phyloP scores from a whole-genome alignment of 53 echinoderm and acorn worm genomes.

The Zoroaster sp. region DNA sequence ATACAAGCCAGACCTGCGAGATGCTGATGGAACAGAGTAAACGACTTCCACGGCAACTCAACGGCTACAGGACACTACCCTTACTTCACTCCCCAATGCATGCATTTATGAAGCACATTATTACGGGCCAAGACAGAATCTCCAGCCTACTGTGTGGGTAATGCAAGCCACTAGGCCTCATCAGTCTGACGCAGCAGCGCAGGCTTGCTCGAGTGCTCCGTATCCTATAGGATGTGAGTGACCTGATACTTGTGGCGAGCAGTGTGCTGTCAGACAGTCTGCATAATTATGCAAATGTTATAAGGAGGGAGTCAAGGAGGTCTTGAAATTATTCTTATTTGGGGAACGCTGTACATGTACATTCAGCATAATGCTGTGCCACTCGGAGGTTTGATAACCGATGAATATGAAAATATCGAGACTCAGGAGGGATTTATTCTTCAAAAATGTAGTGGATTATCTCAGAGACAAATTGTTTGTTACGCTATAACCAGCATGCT shows the following conservation, averaged over 20 bases:
- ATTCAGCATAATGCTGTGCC: no score
- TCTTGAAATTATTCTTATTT: not conserved
- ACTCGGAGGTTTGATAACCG: not conserved
- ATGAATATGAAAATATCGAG: not conserved
- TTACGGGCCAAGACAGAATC: not conserved
- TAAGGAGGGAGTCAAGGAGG: not conserved
- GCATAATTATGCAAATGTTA: not conserved
- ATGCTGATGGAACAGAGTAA: not conserved
- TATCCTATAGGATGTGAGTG: not conserved
- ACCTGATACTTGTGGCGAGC: not conserved
- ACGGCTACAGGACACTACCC: not conserved
- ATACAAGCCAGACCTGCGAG: not conserved
- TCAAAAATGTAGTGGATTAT: not conserved
- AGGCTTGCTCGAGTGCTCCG: not conserved
- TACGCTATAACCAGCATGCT: no score
- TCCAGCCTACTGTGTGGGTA: not conserved
- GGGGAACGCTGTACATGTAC: not conserved
- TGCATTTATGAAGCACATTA: not conserved
- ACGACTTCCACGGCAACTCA: not conserved
- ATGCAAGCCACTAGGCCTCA: not conserved
- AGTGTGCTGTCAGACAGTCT: not conserved
- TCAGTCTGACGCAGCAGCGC: not conserved
- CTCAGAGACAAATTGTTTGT: no score
- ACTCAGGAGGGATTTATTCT: not conserved
- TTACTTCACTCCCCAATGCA: not conserved